A percentile compares a stretch with the other conserved stretches of the same genome.
Evolutionary conservation across 2,888 invertebrate species (phyloP).

Genomic region (Labia minor): DNA sequence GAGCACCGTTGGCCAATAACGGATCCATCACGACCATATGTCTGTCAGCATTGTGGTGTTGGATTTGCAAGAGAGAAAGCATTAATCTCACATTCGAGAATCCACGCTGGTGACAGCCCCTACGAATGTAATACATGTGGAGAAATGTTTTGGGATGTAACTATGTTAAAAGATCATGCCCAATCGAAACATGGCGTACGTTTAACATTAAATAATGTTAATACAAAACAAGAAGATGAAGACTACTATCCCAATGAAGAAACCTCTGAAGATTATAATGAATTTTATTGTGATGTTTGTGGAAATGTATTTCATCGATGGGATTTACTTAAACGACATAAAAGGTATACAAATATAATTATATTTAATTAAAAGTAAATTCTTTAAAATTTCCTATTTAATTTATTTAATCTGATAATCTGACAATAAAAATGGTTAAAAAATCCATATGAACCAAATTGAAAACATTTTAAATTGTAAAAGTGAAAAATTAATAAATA

Average conservation of each 20-base stretch:
- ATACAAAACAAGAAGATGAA: slow-evolving; percentile 35
- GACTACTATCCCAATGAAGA: slow-evolving; percentile 39
- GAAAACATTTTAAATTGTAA: no score
- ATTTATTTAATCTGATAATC: background rate
- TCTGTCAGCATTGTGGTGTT: slow-evolving; percentile 64
- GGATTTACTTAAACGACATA: slow-evolving; percentile 61
- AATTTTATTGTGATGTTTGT: slow-evolving; percentile 53
- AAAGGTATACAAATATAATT: slow-evolving; percentile 40
- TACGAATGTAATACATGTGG: slow-evolving; percentile 68
- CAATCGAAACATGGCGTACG: slow-evolving; percentile 45
- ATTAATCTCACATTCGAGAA: slow-evolving; percentile 60
- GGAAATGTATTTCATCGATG: slow-evolving; percentile 68
- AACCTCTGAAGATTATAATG: slow-evolving; percentile 36
- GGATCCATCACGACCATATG: slow-evolving; percentile 67
- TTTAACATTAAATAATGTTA: slow-evolving; percentile 22
- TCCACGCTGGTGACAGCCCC: slow-evolving; percentile 70
- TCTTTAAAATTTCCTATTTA: background rate
- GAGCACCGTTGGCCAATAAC: slow-evolving; percentile 43
- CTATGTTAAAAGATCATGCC: slow-evolving; percentile 48
- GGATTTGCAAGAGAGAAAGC: slow-evolving; percentile 75
- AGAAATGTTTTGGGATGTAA: slow-evolving; percentile 67
- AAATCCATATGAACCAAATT: no score
- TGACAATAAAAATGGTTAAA: no score
- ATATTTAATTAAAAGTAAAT: slow-evolving; percentile 14
- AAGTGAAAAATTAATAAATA: no score